These are phyloP conservation scores for Micoletzkya japonica DNA, from an alignment of 2,888 invertebrate genomes.

Conservation along the genomic window DNA sequence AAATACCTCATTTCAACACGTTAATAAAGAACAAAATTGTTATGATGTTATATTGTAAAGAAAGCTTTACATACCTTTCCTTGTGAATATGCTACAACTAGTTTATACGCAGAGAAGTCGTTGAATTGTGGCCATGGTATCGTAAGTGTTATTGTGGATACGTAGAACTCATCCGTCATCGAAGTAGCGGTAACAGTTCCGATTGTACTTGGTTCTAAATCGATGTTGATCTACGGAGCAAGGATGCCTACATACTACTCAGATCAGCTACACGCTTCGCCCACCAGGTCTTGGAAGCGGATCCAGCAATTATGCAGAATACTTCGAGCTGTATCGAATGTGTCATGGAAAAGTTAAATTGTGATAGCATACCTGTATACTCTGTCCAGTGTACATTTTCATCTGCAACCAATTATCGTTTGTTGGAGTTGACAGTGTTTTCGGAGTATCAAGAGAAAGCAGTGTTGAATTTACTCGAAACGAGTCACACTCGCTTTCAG, in stretches of 20 bases:
- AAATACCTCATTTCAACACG: background rate
- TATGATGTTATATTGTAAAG: background rate
- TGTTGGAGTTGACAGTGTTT: constrained; percentile 41
- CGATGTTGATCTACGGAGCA: background rate
- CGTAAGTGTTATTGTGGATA: constrained; percentile 46
- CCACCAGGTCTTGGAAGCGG: constrained; percentile 57
- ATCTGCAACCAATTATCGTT: constrained; percentile 31
- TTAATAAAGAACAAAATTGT: background rate
- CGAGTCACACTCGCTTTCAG: constrained; percentile 54
- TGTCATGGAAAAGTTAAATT: background rate
- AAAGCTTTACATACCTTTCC: constrained; percentile 40
- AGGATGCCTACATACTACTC: constrained; percentile 41
- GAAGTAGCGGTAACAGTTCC: constrained; percentile 41
- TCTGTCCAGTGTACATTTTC: constrained; percentile 53
- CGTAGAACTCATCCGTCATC: constrained; percentile 59
- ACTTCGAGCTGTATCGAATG: constrained; percentile 37
- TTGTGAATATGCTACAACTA: constrained; percentile 49
- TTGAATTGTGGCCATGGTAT: constrained; percentile 51
- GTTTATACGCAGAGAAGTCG: constrained; percentile 49
- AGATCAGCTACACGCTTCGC: constrained; percentile 55
- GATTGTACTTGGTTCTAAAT: constrained; percentile 48
- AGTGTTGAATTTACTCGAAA: constrained; percentile 59
- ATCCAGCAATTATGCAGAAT: constrained; percentile 57
- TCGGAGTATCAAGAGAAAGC: constrained; percentile 39
- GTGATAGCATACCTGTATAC: constrained; percentile 45